Base-by-base conservation (phyloP, 2,113 vertebrate species). In the Zosterops pallidus region DNA sequence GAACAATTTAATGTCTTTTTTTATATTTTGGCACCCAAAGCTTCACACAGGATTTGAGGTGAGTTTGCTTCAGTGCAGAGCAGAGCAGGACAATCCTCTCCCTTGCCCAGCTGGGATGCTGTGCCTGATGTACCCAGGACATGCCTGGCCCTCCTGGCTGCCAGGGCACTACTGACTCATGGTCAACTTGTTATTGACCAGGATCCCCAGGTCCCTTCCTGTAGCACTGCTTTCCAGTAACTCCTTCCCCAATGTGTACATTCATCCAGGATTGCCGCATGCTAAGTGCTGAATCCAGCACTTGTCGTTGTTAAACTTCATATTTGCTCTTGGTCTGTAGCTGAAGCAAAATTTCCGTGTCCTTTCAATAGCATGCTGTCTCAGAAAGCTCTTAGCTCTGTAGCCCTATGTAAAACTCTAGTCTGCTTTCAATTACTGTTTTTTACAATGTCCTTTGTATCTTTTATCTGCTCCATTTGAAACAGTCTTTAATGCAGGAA, bases 171-270 rank as follows among this genome's bases (percentile, higher is more conserved):
- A 14, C 44, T 89, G 33, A 0, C 10, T 39, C 12, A n/a, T 24
- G 7, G 2, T 14, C n/a, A 29, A 0, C 28, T 67, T 53, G 23
- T 2, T 28, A n/a, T 11, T 0, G 0, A 7, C 6, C 69, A 46
- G 46, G 5, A 46, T 1, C 3, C 6, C 19, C 46, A 39, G 5
- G 4, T 12, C 1, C 15, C 33, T 46, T 52, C 29, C 44, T 11
- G 5, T 11, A 5, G 33, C 9, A 21, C 28, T 60, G 33, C 16
- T 53, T 60, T 9, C 13, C 60, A 74, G 10, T 3, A 3, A 25
- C 15, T 67, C 19, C 6, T 29, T 82, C 5, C 11, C 13, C 19
- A 46, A 8, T 28, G 4, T 11, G 14, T 26, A 1, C 0, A 0
- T 50, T 20, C 9, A 44, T 59, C 44, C 33, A n/a, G 19, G 8